Evolutionary conservation across 2,888 invertebrate species (phyloP), one percentile per base, ranked within the genome.

Genomic region (Agrotis exclamationis): DNA sequence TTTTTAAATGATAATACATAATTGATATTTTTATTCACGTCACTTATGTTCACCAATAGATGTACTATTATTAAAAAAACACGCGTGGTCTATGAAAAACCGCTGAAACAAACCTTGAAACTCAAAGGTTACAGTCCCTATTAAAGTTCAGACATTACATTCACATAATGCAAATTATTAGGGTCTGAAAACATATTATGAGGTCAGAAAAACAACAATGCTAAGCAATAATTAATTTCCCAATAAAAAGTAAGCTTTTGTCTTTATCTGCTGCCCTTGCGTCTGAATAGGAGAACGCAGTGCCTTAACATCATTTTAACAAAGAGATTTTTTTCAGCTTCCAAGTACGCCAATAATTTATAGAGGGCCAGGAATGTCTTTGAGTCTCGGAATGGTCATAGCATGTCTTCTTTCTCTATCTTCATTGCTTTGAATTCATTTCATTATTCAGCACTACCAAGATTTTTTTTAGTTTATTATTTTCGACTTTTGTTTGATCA

Each of bases 361-460:
- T 48, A 20, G 2, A 33, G 5, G 14, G 5, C 14, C 24, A 47
- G 3, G 16, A 51, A 76, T 44, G 16, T 53, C 50, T 67, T 39
- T 68, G 18, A 48, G 20, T 53, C 57, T 67, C 28, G 57, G 14
- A 48, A 13, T 20, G 33, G 20, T 47, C 22, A 33, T 14, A 14
- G 13, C 18, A 16, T 28, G 45, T 59, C 45, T 22, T n/a, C n/a
- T 7, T 33, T 20, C 9, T 20, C 9, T 44, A 20, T 71, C 50
- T 76, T 60, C 50, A 33, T 48, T 45, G 33, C 45, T 63, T 54
- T 48, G 39, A 59, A 59, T 63, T 39, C 18, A 59, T 70, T 73
- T 16, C 18, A 5, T 54, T 64, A 48, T 33, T 45, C 16, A 60
- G 11, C 1, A 11, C 9, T 39, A 11, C 33, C 28, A 45, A 77